Evolutionary conservation across 2,113 vertebrate species (phyloP).

Genomic region (Ranitomeya variabilis): DNA sequence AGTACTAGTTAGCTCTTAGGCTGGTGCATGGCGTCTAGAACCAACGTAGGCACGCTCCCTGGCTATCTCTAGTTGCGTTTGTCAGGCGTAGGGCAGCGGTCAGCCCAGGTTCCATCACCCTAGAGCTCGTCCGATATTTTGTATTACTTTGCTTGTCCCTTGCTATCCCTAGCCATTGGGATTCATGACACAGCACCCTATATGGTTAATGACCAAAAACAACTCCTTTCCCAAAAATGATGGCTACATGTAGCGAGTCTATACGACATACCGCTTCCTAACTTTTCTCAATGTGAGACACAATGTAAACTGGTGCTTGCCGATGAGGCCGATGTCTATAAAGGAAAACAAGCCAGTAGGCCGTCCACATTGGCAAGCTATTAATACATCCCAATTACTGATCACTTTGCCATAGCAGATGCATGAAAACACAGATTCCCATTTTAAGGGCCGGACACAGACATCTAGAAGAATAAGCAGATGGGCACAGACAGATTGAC

Average conservation of each 20-base stretch:
- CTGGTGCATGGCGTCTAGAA: too few relatives aligned
- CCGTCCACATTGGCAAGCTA: not conserved
- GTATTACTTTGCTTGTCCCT: too few relatives aligned
- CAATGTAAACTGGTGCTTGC: not conserved
- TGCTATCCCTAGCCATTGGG: too few relatives aligned
- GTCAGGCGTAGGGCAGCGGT: too few relatives aligned
- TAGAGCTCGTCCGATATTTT: too few relatives aligned
- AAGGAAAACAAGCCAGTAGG: not conserved
- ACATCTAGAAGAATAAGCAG: slow-evolving; percentile 27
- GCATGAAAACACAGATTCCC: not conserved
- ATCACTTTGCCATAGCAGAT: not conserved
- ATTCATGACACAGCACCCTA: not conserved
- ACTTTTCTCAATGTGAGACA: not conserved
- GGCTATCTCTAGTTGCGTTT: too few relatives aligned
- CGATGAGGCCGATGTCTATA: not conserved
- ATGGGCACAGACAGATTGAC: slow-evolving; percentile 46
- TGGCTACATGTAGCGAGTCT: not conserved
- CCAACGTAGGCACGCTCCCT: too few relatives aligned
- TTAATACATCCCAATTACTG: not conserved
- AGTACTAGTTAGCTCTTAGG: too few relatives aligned
- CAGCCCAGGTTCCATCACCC: too few relatives aligned
- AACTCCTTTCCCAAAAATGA: not conserved
- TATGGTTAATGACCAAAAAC: not conserved
- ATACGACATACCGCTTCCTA: not conserved
- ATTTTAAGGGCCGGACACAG: slow-evolving; percentile 21